Percentiles rank a stretch among this genome's conserved stretches.
Conservation (phyloP, 2,888 invertebrate species). For the Orthosia incerta region DNA sequence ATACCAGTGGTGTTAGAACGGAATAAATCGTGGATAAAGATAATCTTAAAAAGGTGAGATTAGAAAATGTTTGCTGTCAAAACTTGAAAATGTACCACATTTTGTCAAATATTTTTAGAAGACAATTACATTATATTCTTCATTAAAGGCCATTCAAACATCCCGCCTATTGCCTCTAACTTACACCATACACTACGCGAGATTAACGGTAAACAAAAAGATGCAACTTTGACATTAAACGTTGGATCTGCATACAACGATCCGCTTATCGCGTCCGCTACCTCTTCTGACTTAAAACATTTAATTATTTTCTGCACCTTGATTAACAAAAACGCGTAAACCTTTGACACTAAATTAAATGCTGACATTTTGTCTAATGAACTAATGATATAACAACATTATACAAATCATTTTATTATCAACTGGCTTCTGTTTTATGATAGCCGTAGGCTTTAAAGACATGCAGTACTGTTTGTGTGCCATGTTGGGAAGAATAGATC, state of each 20-base stretch:
- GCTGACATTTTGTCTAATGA: conserved; percentile 35
- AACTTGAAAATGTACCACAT: too few species aligned
- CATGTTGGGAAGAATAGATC: neutral
- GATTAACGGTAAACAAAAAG: conserved; percentile 66
- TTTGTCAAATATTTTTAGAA: too few species aligned
- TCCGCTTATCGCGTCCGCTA: conserved; percentile 25
- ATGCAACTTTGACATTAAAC: conserved; percentile 63
- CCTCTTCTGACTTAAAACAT: conserved; percentile 29
- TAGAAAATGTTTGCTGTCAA: too few species aligned
- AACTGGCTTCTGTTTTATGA: neutral
- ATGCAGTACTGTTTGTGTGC: neutral
- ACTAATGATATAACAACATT: conserved; percentile 22
- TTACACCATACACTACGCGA: conserved; percentile 40
- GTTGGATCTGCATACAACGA: conserved; percentile 48
- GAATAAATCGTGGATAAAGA: too few species aligned
- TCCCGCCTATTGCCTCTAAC: conserved; percentile 14
- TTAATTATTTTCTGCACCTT: conserved; percentile 11
- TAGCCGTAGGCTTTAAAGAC: neutral
- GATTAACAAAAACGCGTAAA: conserved; percentile 48
- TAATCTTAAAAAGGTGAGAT: too few species aligned
- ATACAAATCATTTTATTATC: conserved; percentile 3
- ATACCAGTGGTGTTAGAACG: too few species aligned
- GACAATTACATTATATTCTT: too few species aligned
- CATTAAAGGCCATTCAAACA: neutral
- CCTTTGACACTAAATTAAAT: conserved; percentile 39